Evolutionary conservation across 2,888 invertebrate species (phyloP).

Genomic region (Idaea straminata): DNA sequence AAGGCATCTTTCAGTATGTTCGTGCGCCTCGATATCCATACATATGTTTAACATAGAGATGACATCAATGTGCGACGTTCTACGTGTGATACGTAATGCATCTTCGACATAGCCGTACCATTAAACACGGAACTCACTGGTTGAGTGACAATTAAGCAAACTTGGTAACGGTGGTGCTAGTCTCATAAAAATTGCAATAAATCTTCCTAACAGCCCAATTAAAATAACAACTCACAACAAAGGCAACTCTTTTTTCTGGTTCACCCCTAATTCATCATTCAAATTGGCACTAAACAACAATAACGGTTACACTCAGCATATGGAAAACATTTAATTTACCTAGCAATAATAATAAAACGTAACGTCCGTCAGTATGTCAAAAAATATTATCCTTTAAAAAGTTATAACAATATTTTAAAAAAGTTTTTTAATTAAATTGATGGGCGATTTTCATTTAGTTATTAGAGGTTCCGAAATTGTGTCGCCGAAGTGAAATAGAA

Average conservation of each 20-base stretch:
- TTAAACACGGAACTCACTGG: neutral
- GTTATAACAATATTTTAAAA: neutral
- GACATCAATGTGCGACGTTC: too few species aligned
- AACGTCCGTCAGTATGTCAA: neutral
- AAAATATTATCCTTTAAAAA: neutral
- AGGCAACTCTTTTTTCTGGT: neutral
- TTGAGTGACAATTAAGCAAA: neutral
- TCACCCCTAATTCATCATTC: conserved; percentile 1
- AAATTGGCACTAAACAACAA: neutral
- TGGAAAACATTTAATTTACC: neutral
- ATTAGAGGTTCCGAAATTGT: neutral
- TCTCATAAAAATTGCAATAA: neutral
- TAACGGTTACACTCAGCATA: neutral
- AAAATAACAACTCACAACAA: neutral
- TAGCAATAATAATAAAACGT: neutral
- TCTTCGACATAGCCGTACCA: too few species aligned
- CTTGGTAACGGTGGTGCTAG: neutral
- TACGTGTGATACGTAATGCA: too few species aligned
- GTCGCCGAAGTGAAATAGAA: neutral
- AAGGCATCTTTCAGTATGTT: too few species aligned
- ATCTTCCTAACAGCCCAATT: conserved; percentile 1
- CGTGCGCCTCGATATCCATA: too few species aligned
- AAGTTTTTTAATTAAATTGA: neutral
- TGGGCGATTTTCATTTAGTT: neutral
- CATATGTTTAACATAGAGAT: too few species aligned